phyloP scores from a whole-genome alignment of 2,113 vertebrate species.

The Scytalopus superciliaris region DNA sequence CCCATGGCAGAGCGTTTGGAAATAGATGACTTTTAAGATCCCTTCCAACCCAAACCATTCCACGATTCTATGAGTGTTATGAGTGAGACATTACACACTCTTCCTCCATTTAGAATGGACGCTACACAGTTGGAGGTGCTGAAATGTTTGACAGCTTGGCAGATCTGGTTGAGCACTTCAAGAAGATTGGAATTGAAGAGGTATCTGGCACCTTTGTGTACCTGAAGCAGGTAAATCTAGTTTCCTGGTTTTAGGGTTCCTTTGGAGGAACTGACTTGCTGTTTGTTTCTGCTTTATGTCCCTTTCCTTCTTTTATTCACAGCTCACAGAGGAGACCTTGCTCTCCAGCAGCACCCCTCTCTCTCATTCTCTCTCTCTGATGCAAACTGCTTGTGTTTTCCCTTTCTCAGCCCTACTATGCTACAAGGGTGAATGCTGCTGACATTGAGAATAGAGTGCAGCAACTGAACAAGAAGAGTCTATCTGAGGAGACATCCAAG shows the following conservation, averaged over 20 bases:
- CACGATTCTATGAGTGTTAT: not conserved
- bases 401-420: conserved; percentile 83
- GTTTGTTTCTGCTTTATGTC: not conserved
- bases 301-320: not conserved
- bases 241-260: not conserved
- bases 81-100: not conserved
- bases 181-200: conserved; percentile 89
- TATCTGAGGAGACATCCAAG: conserved; percentile 78
- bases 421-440: conserved; percentile 89
- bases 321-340: not conserved
- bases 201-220: conserved; percentile 84
- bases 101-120: conserved; percentile 77
- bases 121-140: conserved; percentile 86
- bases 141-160: conserved; percentile 86
- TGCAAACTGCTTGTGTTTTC: not conserved
- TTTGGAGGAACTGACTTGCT: not conserved
- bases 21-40: not conserved
- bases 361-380: not conserved
- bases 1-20: not conserved
- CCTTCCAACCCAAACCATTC: not conserved
- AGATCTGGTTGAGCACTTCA: conserved; percentile 92
- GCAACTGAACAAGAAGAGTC: conserved; percentile 82
- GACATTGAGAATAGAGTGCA: conserved; percentile 91
- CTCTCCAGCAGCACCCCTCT: not conserved
- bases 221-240: conserved; percentile 81